phyloP scores from a whole-genome alignment of 1,140 invertebrate species.

The Drosophila triauraria region DNA sequence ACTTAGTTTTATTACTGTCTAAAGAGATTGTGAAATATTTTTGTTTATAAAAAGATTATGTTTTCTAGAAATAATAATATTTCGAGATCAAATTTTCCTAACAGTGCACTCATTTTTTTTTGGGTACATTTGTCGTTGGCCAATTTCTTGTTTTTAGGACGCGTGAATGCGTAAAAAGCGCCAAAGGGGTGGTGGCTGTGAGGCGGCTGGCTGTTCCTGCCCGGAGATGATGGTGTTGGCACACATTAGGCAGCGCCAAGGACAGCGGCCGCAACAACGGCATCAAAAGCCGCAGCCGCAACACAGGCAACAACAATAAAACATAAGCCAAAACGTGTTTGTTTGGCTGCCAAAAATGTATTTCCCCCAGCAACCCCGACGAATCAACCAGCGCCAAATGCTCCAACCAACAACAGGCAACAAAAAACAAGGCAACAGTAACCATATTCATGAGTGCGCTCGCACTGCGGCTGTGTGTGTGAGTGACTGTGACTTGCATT shows the following conservation, averaged over 20 bases:
- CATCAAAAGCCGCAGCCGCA: slow-evolving; percentile 50
- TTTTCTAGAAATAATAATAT: slow-evolving; percentile 11
- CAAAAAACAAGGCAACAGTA: slow-evolving; percentile 49
- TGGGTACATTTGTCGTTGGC: slow-evolving; percentile 39
- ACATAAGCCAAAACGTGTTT: slow-evolving; percentile 74
- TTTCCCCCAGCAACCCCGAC: slow-evolving; percentile 55
- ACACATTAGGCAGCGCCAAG: slow-evolving; percentile 76
- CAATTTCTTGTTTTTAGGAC: slow-evolving; percentile 61
- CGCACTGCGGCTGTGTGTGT: slow-evolving; percentile 20
- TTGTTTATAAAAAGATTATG: not conserved
- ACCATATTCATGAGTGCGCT: slow-evolving; percentile 37
- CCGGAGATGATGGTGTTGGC: slow-evolving; percentile 41
- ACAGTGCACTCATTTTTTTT: slow-evolving; percentile 14
- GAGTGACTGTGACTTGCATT: slow-evolving; percentile 18
- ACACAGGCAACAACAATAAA: slow-evolving; percentile 59
- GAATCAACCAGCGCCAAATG: slow-evolving; percentile 15
- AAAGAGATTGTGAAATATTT: not conserved
- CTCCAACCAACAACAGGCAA: slow-evolving; percentile 6
- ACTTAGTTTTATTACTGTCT: not conserved
- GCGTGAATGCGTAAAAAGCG: slow-evolving; percentile 79
- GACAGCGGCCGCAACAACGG: slow-evolving; percentile 54
- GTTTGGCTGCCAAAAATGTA: slow-evolving; percentile 82
- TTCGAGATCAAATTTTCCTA: slow-evolving; percentile 6
- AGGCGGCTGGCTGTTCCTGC: not conserved
- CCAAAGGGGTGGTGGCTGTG: slow-evolving; percentile 19